Evolutionary conservation across 2,888 invertebrate genomes (phyloP).

Genomic region (Drosophila testacea): DNA sequence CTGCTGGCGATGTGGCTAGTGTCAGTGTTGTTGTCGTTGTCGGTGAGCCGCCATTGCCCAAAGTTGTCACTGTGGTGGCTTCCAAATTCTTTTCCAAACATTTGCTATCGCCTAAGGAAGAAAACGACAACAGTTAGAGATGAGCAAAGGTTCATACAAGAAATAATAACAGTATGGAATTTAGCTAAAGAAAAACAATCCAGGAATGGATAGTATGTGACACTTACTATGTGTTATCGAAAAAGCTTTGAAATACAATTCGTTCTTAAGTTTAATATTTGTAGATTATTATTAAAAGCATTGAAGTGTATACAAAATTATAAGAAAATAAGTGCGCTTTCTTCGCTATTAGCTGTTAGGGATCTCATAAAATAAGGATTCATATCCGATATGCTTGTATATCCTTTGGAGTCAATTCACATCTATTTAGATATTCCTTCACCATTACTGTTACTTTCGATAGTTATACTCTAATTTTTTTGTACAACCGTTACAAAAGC

Average conservation of each 20-base stretch:
- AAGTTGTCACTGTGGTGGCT: constrained; percentile 64
- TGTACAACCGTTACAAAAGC: constrained; percentile 1
- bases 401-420: background rate
- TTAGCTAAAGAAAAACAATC: too few species aligned
- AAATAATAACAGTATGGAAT: too few species aligned
- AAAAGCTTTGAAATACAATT: too few species aligned
- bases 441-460: background rate
- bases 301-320: too few species aligned
- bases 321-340: too few species aligned
- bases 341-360: too few species aligned
- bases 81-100: constrained; percentile 84
- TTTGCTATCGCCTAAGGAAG: constrained; percentile 81
- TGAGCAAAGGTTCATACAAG: background rate
- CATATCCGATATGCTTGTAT: too few species aligned
- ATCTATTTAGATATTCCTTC: background rate
- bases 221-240: too few species aligned
- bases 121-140: constrained; percentile 11
- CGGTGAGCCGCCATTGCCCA: constrained; percentile 73
- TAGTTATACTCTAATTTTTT: background rate
- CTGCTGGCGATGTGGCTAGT: constrained; percentile 62
- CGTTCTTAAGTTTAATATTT: too few species aligned
- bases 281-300: too few species aligned
- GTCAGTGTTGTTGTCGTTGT: constrained; percentile 70
- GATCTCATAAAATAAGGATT: too few species aligned
- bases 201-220: too few species aligned